Evolutionary conservation across 2,113 vertebrate genomes (phyloP), one percentile per base, ranked within the genome.

Genomic region (Ciconia maguari): DNA sequence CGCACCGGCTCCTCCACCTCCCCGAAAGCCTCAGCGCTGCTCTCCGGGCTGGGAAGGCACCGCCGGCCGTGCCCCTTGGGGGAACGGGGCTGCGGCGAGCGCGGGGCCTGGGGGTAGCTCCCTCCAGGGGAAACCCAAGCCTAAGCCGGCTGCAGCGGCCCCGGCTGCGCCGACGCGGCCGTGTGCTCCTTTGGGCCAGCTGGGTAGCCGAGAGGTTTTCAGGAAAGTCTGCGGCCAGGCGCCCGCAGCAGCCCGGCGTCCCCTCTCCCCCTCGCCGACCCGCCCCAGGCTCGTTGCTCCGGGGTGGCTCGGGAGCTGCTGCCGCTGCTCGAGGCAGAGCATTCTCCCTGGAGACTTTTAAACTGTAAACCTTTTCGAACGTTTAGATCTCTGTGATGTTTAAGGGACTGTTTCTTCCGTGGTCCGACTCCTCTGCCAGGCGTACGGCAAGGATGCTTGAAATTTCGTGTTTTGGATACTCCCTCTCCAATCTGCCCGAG

Each of bases 51-150:
- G 71, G 48, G 49, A 44, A 5, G 21, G 27, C 9, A 7, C 3
- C 2, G 0, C 29, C 19, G 60, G n/a, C n/a, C 2, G 0, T 9
- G 38, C 48, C 57, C 29, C 68, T 10, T 1, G 9, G 52, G 68
- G n/a, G 16, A 15, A 2, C 2, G 1, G 61, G 17, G 38, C 55
- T 64, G 71, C 6, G 10, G 34, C 7, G 2, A 36, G 64, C 7
- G 0, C 68, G 26, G 34, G 26, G 21, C 5, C 9, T 2, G 2
- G 30, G n/a, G 29, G 20, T 10, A n/a, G 25, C 21, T 27, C 46
- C 48, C 46, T 16, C 18, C 2, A 1, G 7, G 60, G 30, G 16
- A 64, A 72, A 38, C 42, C 41, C 72, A 38, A 34, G 20, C 3
- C 41, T 8, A 4, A 17, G 7, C 21, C 0, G 1, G 4, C 57